phyloP scores from a whole-genome alignment of 2,888 invertebrate species.

The Mythimna pallens region DNA sequence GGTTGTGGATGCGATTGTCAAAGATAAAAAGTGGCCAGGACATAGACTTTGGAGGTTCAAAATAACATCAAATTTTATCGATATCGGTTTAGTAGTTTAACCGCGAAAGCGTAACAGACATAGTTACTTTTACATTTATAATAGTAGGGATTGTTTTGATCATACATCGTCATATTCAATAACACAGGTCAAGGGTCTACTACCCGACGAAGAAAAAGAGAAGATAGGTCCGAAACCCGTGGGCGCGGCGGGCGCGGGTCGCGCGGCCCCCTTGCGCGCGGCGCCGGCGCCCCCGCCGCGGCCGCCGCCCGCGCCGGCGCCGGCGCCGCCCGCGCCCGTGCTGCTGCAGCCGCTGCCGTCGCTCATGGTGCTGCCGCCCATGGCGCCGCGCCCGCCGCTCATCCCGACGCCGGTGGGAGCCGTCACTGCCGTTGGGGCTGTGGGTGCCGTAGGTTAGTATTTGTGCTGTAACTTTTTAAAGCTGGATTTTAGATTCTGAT shows the following conservation, averaged over 20 bases:
- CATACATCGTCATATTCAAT: too few relatives aligned
- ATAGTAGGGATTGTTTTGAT: too few relatives aligned
- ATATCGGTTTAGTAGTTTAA: too few relatives aligned
- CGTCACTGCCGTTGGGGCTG: slow-evolving; percentile 65
- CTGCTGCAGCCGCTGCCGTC: slow-evolving; percentile 86
- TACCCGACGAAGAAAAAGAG: slow-evolving; percentile 99
- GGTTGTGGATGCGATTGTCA: too few relatives aligned
- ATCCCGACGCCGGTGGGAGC: slow-evolving; percentile 72
- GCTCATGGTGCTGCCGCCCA: slow-evolving; percentile 88
- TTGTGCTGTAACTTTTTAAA: background rate
- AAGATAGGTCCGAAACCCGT: slow-evolving; percentile 98
- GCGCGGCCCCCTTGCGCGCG: slow-evolving; percentile 58
- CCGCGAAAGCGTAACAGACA: too few relatives aligned
- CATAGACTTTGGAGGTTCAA: too few relatives aligned
- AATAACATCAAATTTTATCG: too few relatives aligned
- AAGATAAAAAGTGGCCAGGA: too few relatives aligned
- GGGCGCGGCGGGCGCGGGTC: slow-evolving; percentile 65
- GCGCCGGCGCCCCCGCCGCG: slow-evolving; percentile 65
- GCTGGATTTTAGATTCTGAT: too few relatives aligned
- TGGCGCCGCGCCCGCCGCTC: slow-evolving; percentile 83
- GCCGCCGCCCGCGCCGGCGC: slow-evolving; percentile 43
- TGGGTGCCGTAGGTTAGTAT: slow-evolving; percentile 50
- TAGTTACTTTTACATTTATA: too few relatives aligned
- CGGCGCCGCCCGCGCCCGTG: slow-evolving; percentile 76
- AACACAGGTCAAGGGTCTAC: slow-evolving; percentile 93